A percentile compares a stretch with the other conserved stretches of the same genome.
Conservation (phyloP, 2,888 invertebrate species). For the Salticus scenicus region DNA sequence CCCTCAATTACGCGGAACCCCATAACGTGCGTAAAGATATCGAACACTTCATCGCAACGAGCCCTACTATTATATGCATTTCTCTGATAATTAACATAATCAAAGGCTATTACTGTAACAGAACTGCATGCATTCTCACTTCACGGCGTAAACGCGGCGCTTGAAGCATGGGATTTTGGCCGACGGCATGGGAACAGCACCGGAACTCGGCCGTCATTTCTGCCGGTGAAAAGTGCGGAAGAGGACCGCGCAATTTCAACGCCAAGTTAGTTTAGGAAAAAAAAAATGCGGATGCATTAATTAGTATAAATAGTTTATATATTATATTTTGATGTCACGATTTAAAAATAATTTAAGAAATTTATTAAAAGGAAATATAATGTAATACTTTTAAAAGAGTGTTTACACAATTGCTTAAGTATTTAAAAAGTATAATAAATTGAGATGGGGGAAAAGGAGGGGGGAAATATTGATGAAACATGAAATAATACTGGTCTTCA, state of each 20-base stretch:
- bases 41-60: neutral
- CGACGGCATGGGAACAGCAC: neutral
- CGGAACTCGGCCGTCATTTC: neutral
- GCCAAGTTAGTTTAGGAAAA: too few species aligned
- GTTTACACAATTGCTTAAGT: too few species aligned
- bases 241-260: neutral
- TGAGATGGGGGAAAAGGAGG: too few species aligned
- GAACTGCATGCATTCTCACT: conserved; percentile 33
- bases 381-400: too few species aligned
- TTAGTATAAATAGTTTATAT: too few species aligned
- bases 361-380: too few species aligned
- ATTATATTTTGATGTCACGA: too few species aligned
- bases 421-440: too few species aligned
- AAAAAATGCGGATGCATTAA: too few species aligned
- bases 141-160: conserved; percentile 8
- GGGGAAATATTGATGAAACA: too few species aligned
- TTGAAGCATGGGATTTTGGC: neutral
- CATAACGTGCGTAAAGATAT: conserved; percentile 9
- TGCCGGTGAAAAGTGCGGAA: neutral
- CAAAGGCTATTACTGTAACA: conserved; percentile 58
- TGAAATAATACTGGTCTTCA: too few species aligned
- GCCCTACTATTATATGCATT: conserved; percentile 55
- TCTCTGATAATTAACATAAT: conserved; percentile 69
- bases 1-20: neutral
- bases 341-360: too few species aligned